Evolutionary conservation across 2,888 invertebrate genomes (phyloP).

Genomic region (Andricus quercusramuli): DNA sequence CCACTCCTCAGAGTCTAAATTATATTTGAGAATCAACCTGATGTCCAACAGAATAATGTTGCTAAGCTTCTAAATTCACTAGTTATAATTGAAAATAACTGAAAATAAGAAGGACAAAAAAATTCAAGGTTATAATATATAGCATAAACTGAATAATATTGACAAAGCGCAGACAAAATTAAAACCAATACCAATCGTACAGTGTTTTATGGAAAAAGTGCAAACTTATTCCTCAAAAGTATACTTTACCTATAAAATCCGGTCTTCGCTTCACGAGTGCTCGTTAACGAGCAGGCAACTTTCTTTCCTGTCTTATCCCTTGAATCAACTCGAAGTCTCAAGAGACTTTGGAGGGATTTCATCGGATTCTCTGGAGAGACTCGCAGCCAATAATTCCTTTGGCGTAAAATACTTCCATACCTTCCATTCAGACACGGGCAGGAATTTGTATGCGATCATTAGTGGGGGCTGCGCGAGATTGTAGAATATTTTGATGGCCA

Average conservation of each 20-base stretch:
- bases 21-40: no score
- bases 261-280: background rate
- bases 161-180: no score
- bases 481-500: background rate
- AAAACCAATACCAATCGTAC: no score
- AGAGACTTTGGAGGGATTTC: conserved; percentile 1
- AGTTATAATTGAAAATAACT: no score
- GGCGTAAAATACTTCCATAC: background rate
- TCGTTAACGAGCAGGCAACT: background rate
- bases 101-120: no score
- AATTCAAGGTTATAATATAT: background rate
- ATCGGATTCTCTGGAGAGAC: conserved; percentile 1
- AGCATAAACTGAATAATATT: no score
- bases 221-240: background rate
- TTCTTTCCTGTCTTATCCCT: background rate
- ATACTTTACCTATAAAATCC: background rate
- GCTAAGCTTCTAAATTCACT: no score
- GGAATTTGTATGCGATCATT: background rate
- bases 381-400: background rate
- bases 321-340: conserved; percentile 7
- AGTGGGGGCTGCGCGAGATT: background rate
- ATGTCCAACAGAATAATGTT: no score
- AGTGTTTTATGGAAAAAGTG: background rate
- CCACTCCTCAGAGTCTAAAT: no score
- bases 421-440: background rate